Base-by-base conservation (phyloP, 2,888 invertebrate genomes). In the Acleris cristana region DNA sequence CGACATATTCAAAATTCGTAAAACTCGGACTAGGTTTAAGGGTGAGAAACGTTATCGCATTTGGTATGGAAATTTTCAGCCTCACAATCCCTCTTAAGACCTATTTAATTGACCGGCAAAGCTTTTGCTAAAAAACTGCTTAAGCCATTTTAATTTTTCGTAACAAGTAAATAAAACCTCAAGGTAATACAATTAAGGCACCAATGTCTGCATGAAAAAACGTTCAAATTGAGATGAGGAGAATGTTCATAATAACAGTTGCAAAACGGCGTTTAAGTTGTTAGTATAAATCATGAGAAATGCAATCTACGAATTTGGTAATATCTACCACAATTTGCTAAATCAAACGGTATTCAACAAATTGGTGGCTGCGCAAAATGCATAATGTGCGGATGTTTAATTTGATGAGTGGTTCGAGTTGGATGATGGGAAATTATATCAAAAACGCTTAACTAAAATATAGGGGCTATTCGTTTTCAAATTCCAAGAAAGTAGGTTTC, bases 321-420 rank as follows among this genome's bases (percentile, higher is more conserved):
- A 76, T 71, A 40, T 40, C 40, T 40, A 69, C 74, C 70, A 80
- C 80, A 84, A 84, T 89, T 87, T 85, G 74, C 82, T 82, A 84
- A 89, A 90, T 86, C 80, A 88, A 88, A 88, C 82, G 83, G 82
- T 80, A 79, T 80, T 75, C 74, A 78, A 72, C 74, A 85, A 90
- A 92, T 89, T 89, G 86, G 76, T 79, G 81, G 84, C 81, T 84
- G 76, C 81, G 83, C 82, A 85, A 90, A 91, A 87, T 83, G 85
- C 85, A 85, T 90, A 90, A 90, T 88, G 84, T 83, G 83, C 83
- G 84, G 84, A 87, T 86, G 86, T 90, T 90, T 89, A 86, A 83
- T 86, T 85, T 90, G 88, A 92, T 92, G 83, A 88, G 79, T 76
- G 89, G 88, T 87, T 87, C 71, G 72, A 71, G 76, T 71, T 73